These are phyloP conservation scores for Muscina levida DNA, from an alignment of 2,888 invertebrate species.

Conservation along the genomic window DNA sequence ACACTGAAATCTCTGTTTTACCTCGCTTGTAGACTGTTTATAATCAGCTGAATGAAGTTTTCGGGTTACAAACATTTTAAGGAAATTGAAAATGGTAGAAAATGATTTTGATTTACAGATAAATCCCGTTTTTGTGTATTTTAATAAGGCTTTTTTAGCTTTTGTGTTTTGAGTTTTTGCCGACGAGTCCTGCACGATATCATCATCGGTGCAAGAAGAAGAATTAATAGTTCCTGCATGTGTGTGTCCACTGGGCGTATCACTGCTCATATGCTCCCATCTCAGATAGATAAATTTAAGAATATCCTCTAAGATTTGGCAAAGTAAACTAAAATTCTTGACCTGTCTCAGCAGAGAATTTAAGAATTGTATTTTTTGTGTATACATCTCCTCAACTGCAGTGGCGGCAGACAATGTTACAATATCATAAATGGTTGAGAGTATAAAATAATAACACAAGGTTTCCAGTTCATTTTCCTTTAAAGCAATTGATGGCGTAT, in stretches of 20 bases:
- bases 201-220: slow-evolving; percentile 49
- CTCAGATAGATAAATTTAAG: slow-evolving; percentile 76
- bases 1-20: slow-evolving; percentile 73
- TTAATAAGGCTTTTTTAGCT: slow-evolving; percentile 60
- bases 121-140: slow-evolving; percentile 62
- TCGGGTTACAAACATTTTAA: slow-evolving; percentile 75
- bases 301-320: slow-evolving; percentile 75
- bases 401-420: slow-evolving; percentile 60
- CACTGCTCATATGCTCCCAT: slow-evolving; percentile 75
- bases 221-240: slow-evolving; percentile 29
- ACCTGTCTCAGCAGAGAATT: slow-evolving; percentile 75
- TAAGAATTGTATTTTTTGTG: slow-evolving; percentile 70
- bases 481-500: slow-evolving; percentile 69
- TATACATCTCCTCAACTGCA: slow-evolving; percentile 58
- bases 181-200: slow-evolving; percentile 42
- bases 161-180: slow-evolving; percentile 61
- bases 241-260: background rate
- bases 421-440: slow-evolving; percentile 73
- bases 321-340: slow-evolving; percentile 72
- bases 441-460: slow-evolving; percentile 73
- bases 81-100: slow-evolving; percentile 69
- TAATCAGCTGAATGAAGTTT: slow-evolving; percentile 77
- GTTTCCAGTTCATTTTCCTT: slow-evolving; percentile 74
- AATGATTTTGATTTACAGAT: slow-evolving; percentile 66
- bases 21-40: slow-evolving; percentile 71